Evolutionary conservation across 2,113 vertebrate genomes (phyloP).

Genomic region (Leuciscus idus): DNA sequence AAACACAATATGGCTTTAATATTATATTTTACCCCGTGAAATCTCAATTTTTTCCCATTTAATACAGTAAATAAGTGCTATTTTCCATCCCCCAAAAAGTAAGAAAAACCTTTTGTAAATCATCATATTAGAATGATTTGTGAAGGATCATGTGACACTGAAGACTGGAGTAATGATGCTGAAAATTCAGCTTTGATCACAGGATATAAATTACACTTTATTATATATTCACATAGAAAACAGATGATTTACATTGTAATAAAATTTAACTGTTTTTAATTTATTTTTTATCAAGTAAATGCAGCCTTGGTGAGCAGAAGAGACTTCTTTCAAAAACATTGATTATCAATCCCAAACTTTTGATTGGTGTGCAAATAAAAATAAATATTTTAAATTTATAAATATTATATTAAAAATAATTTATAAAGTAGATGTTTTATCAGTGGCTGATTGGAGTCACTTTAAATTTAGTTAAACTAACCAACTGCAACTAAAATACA

Average conservation of each 20-base stretch:
- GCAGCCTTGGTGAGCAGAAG: neutral
- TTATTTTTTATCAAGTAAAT: neutral
- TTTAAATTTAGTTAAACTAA: neutral
- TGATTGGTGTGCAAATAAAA: too few relatives aligned
- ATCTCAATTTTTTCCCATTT: too few relatives aligned
- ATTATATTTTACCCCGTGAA: too few relatives aligned
- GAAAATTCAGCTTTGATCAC: neutral
- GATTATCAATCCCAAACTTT: too few relatives aligned
- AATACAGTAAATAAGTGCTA: neutral
- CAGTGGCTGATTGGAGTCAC: too few relatives aligned
- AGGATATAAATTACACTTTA: neutral
- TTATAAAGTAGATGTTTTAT: too few relatives aligned
- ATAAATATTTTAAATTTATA: too few relatives aligned
- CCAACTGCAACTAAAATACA: neutral
- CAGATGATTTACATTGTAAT: fast-evolving
- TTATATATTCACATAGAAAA: neutral
- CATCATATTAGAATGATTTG: neutral
- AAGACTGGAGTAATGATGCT: constrained; percentile 1
- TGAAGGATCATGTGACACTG: neutral
- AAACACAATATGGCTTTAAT: too few relatives aligned
- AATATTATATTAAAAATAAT: too few relatives aligned
- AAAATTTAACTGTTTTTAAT: neutral
- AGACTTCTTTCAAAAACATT: neutral
- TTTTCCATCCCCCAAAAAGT: neutral
- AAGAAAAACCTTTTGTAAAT: neutral